These are phyloP conservation scores for Cotesia vestalis DNA, from an alignment of 1,140 invertebrate genomes.

Conservation along the genomic window DNA sequence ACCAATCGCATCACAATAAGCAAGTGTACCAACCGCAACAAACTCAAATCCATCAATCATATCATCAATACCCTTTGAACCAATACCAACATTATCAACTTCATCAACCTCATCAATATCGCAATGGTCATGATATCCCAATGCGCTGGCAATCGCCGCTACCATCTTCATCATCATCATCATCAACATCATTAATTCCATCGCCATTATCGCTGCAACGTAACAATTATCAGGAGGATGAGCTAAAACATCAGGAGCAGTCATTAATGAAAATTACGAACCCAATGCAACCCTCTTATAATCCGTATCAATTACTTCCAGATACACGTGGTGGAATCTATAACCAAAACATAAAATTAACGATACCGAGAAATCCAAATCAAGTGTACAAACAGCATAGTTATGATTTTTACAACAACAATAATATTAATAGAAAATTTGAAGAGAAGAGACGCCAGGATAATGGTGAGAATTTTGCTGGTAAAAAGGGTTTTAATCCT, in stretches of 20 bases:
- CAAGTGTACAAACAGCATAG: conserved; percentile 30
- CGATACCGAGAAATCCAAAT: too few relatives aligned
- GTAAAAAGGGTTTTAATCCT: conserved; percentile 74
- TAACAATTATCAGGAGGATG: conserved; percentile 21
- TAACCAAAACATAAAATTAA: too few relatives aligned
- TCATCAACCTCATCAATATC: conserved; percentile 7
- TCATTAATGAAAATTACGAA: too few relatives aligned
- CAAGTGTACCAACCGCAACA: too few relatives aligned
- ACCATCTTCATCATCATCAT: conserved; percentile 28
- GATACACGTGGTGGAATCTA: too few relatives aligned
- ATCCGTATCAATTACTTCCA: too few relatives aligned
- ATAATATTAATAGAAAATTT: conserved; percentile 39
- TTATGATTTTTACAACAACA: too few relatives aligned
- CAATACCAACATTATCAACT: neutral
- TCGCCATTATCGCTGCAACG: conserved; percentile 28
- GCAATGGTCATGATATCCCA: neutral
- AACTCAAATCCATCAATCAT: too few relatives aligned
- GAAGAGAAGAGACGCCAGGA: conserved; percentile 58
- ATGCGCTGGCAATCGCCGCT: too few relatives aligned
- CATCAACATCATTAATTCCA: conserved; percentile 40
- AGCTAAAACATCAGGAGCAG: neutral
- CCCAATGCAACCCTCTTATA: too few relatives aligned
- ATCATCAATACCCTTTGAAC: too few relatives aligned
- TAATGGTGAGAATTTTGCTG: conserved; percentile 54
- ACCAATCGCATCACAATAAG: too few relatives aligned